A percentile compares a stretch with the other conserved stretches of the same genome.
phyloP scores from a whole-genome alignment of 2,797 vertebrate genomes.

The Pangasius sanitwongsei region DNA sequence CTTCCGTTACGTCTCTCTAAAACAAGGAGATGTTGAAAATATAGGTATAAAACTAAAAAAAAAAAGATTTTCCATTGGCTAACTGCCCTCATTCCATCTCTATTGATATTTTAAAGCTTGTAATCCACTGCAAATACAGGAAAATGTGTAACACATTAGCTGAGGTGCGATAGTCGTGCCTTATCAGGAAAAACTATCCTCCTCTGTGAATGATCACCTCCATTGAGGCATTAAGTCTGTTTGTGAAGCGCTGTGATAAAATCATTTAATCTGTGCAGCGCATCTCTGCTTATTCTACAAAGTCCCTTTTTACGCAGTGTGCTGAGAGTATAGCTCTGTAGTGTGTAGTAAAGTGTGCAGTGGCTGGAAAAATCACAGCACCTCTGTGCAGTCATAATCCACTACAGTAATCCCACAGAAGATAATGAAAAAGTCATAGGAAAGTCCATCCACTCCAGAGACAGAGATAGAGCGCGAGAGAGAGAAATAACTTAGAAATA shows the following conservation, averaged over 20 bases:
- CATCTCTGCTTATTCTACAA: slow-evolving; percentile 13
- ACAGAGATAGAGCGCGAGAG: neutral
- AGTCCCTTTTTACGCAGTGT: neutral
- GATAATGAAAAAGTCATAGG: slow-evolving; percentile 5
- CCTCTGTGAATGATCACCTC: slow-evolving; percentile 15
- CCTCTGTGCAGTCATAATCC: neutral
- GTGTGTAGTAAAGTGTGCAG: neutral
- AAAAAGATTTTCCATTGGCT: neutral
- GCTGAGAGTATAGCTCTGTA: neutral
- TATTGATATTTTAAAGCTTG: slow-evolving; percentile 12
- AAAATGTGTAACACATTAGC: neutral
- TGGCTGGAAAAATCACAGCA: neutral
- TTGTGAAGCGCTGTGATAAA: neutral
- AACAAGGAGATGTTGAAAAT: neutral
- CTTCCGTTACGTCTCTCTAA: no score
- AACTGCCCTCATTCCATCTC: no score
- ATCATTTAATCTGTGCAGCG: slow-evolving; percentile 21
- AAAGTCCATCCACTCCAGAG: neutral
- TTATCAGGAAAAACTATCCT: slow-evolving; percentile 13
- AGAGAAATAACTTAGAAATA: neutral
- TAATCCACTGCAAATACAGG: neutral
- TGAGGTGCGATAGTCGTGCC: neutral
- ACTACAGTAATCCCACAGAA: slow-evolving; percentile 20
- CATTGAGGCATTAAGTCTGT: slow-evolving; percentile 9
- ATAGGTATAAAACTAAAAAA: neutral